Percentiles rank a stretch among this genome's conserved stretches.
phyloP scores from a whole-genome alignment of 2,888 invertebrate species.

The Gerris lacustris region DNA sequence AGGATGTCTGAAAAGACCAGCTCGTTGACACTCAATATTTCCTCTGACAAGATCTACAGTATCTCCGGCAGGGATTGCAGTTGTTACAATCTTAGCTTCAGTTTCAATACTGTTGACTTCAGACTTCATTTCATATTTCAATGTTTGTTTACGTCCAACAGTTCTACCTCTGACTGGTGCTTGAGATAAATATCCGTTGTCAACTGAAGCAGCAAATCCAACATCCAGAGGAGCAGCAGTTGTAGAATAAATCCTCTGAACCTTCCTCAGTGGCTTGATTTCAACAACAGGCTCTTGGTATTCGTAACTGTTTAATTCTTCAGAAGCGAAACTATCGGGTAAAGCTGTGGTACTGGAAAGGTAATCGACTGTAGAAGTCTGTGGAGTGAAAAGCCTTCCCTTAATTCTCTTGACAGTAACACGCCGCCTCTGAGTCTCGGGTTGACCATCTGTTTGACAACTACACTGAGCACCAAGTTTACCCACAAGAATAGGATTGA shows the following conservation, averaged over 20 bases:
- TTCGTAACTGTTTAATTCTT: constrained; percentile 27
- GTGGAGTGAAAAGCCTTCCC: constrained; percentile 30
- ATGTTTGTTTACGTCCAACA: background rate
- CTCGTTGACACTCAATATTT: constrained; percentile 40
- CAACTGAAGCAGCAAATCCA: constrained; percentile 8
- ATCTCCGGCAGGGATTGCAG: constrained; percentile 46
- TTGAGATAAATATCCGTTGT: constrained; percentile 9
- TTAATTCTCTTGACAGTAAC: constrained; percentile 34
- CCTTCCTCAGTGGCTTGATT: constrained; percentile 28
- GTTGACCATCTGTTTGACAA: constrained; percentile 44
- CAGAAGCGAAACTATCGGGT: constrained; percentile 22
- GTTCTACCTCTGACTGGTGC: background rate
- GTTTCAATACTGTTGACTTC: background rate
- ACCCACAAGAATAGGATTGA: constrained; percentile 55
- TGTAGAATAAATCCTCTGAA: constrained; percentile 24
- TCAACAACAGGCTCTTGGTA: constrained; percentile 23
- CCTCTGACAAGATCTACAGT: constrained; percentile 47
- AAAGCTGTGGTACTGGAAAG: constrained; percentile 14
- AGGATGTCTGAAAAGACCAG: constrained; percentile 52
- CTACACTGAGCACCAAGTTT: constrained; percentile 63
- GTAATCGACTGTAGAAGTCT: constrained; percentile 20
- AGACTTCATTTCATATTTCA: background rate
- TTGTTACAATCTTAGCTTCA: background rate
- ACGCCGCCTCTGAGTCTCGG: constrained; percentile 42
- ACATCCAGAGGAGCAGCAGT: constrained; percentile 21